Base-by-base conservation (phyloP, 2,888 invertebrate species). In the Drosophila prolongata region DNA sequence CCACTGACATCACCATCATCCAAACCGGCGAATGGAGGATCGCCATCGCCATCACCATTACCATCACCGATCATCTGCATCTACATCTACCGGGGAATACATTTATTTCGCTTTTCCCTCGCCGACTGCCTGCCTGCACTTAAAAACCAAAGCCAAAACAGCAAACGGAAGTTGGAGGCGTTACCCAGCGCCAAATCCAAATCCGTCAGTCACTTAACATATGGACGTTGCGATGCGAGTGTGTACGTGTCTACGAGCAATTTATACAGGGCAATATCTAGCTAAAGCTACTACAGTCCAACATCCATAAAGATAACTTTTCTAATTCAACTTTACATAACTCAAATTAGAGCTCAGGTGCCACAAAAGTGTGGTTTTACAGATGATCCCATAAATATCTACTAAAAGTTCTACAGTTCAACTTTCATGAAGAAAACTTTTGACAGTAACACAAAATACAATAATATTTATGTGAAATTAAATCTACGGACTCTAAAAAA, bases 131-230 rank as follows among this genome's bases (percentile, higher is more conserved):
- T 64, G 52, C 35, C 44, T 59, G 65, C 78, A 84, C 67, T 77
- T 59, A 67, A 78, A 79, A 77, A 77, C 56, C 37, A 70, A 65
- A 61, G 43, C 71, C 57, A 68, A 77, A 78, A 79, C 76, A 72
- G 75, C 77, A 78, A 90, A 89, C 90, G 90, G 90, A 89, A 89
- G 90, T 89, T 82, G 89, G 86, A 90, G 90, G 90, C 90, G 90
- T 89, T 87, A 70, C 87, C 76, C 76, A 72, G 71, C 75, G 75
- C 79, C 89, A 84, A 87, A 75, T 83, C 83, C 75, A 84, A 89
- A 73, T 80, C 80, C 75, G 68, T 68, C 79, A 79, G 85, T 71
- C 87, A 77, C 68, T 80, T 75, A 66, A 57, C 75, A 75, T 79
- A 77, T 83, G 79, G 69, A 74, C 69, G 49, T 49, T 66, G 58